Conservation (phyloP, 2,797 vertebrate species). For the Iguana delicatissima region DNA sequence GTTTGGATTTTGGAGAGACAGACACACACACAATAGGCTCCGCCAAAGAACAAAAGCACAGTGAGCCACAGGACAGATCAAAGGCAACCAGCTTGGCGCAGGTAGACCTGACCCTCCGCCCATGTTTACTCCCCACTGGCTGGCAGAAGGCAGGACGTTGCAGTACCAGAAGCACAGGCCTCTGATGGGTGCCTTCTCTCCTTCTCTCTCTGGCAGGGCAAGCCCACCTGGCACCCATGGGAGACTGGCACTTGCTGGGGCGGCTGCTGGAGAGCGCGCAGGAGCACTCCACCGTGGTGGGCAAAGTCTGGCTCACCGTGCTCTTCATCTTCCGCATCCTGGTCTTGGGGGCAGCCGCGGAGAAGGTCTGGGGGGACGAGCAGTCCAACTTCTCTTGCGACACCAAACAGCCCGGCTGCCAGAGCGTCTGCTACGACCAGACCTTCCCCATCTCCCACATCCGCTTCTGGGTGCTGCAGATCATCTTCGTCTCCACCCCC, state of each 20-base stretch:
- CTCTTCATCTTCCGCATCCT: constrained; percentile 91
- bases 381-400: constrained; percentile 89
- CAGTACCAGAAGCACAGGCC: neutral
- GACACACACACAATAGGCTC: neutral
- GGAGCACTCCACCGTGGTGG: constrained; percentile 91
- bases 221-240: constrained; percentile 79
- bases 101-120: neutral
- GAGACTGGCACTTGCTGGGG: constrained; percentile 89
- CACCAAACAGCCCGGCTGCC: constrained; percentile 92
- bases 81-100: neutral
- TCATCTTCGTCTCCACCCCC: constrained; percentile 91
- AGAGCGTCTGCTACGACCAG: constrained; percentile 90
- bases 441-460: constrained; percentile 94
- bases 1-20: neutral
- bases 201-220: constrained; percentile 56
- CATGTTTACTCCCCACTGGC: too few relatives aligned
- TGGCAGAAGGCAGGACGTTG: neutral
- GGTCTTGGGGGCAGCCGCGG: constrained; percentile 85
- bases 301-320: constrained; percentile 91
- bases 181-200: neutral
- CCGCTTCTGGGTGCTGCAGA: constrained; percentile 94
- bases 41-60: neutral
- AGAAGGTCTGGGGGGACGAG: constrained; percentile 92
- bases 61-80: neutral
- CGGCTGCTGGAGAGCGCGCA: constrained; percentile 90